These are phyloP conservation scores for Zeus faber DNA, from an alignment of 2,113 vertebrate genomes.

Conservation along the genomic window DNA sequence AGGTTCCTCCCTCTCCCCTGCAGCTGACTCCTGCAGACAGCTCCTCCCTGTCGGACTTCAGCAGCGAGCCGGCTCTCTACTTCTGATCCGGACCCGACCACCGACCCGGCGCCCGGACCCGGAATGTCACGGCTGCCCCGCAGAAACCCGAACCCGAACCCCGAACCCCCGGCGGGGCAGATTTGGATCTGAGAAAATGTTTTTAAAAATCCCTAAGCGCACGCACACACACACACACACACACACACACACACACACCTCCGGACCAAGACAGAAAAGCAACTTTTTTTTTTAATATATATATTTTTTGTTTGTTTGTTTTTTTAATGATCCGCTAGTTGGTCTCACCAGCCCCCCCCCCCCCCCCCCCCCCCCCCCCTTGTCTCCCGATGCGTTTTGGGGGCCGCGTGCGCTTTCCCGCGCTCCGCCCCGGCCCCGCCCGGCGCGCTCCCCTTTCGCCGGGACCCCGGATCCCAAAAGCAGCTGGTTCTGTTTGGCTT, in stretches of 20 bases:
- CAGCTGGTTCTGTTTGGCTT: not conserved
- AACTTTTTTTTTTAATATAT: too few relatives aligned
- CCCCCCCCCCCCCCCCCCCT: not conserved
- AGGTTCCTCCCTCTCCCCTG: not conserved
- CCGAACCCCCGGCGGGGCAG: too few relatives aligned
- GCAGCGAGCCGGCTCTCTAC: constrained; percentile 94
- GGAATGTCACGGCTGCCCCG: too few relatives aligned
- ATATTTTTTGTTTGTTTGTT: constrained; percentile 1
- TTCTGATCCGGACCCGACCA: constrained; percentile 76
- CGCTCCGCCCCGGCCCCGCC: too few relatives aligned
- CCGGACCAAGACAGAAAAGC: constrained; percentile 19
- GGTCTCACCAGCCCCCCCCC: constrained; percentile 35
- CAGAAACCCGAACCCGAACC: too few relatives aligned
- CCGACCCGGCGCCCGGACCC: constrained; percentile 8
- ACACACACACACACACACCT: constrained; percentile 45
- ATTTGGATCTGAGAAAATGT: too few relatives aligned
- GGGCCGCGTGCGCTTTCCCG: too few relatives aligned
- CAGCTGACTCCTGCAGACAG: constrained; percentile 91
- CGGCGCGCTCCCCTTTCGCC: too few relatives aligned
- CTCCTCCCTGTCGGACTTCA: constrained; percentile 87
- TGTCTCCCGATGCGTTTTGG: too few relatives aligned
- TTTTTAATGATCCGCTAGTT: constrained; percentile 27
- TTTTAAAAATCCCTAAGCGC: constrained; percentile 1
- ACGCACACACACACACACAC: constrained; percentile 29
- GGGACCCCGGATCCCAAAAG: too few relatives aligned